Evolutionary conservation across 2,113 vertebrate species (phyloP).

Genomic region (Aegotheles bennettii): DNA sequence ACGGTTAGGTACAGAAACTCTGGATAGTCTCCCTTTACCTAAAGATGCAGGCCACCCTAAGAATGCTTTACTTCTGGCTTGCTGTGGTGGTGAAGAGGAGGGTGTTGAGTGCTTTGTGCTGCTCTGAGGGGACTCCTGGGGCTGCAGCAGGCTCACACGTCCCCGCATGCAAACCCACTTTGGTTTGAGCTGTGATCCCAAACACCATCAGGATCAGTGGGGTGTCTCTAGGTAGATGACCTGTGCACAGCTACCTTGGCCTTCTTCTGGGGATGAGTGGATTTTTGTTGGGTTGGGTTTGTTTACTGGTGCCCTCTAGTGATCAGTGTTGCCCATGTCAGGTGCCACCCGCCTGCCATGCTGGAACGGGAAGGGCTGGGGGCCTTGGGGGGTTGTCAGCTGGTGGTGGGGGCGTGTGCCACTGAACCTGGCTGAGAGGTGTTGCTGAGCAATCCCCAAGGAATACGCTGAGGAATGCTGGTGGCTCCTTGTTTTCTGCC

Average conservation of each 20-base stretch:
- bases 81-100: background rate
- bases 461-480: background rate
- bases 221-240: background rate
- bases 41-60: background rate
- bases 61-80: background rate
- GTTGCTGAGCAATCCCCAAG: background rate
- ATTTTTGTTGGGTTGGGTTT: background rate
- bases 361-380: background rate
- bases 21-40: background rate
- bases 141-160: background rate
- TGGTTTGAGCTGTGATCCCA: background rate
- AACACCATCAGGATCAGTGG: background rate
- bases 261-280: background rate
- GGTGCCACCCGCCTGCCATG: background rate
- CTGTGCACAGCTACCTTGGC: background rate
- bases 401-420: background rate
- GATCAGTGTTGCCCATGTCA: background rate
- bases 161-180: background rate
- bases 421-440: background rate
- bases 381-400: background rate
- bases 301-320: slow-evolving; percentile 66
- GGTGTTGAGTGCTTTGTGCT: background rate
- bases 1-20: background rate
- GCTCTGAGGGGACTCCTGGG: background rate
- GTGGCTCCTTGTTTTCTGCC: background rate